These are phyloP conservation scores for Garra rufa DNA, from an alignment of 2,113 vertebrate species.

Conservation along the genomic window DNA sequence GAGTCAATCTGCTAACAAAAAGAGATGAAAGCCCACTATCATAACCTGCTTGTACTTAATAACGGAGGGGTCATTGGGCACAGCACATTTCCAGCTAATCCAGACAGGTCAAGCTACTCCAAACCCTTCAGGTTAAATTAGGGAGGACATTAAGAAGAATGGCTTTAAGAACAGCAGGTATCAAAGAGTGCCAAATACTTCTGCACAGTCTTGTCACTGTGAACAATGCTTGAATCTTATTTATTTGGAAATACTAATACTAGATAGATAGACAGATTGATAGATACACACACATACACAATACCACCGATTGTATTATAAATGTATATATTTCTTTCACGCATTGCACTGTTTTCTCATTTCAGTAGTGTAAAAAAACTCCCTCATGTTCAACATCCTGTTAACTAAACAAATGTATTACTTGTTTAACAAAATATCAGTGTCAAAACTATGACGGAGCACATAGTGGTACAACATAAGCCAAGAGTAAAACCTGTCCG, in stretches of 20 bases:
- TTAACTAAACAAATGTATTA: not conserved
- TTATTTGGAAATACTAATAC: not conserved
- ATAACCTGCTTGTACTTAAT: not conserved
- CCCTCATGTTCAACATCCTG: not conserved
- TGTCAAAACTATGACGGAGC: not conserved
- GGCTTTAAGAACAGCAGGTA: constrained; percentile 33
- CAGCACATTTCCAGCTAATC: constrained; percentile 15
- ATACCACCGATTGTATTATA: too few relatives aligned
- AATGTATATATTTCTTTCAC: not conserved
- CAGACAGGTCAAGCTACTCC: constrained; percentile 7
- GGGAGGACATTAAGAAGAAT: constrained; percentile 20
- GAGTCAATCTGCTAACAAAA: not conserved
- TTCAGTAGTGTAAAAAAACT: too few relatives aligned
- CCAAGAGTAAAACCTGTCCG: constrained; percentile 11
- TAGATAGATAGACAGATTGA: too few relatives aligned
- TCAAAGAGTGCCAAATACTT: not conserved
- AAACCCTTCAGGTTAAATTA: constrained; percentile 28
- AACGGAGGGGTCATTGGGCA: not conserved
- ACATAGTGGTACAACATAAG: not conserved
- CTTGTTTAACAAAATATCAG: not conserved
- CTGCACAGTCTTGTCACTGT: not conserved
- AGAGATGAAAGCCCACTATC: not conserved
- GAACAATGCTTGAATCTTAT: not conserved
- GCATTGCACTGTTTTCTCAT: not conserved
- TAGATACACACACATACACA: too few relatives aligned